Conservation (phyloP, 2,113 vertebrate genomes). For the Lophotis ruficrista region DNA sequence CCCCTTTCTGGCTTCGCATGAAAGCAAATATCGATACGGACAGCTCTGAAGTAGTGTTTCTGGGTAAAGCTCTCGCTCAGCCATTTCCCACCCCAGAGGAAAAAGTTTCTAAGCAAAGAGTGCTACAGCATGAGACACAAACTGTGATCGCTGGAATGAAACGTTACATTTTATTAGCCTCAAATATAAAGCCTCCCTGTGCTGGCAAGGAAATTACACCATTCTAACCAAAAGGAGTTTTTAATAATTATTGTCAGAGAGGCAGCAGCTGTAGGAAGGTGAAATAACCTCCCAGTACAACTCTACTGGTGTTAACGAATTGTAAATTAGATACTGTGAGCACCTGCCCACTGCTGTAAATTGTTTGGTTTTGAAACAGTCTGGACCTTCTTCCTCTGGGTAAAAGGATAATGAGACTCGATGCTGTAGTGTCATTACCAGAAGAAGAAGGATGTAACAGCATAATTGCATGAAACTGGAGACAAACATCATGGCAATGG, state of each 20-base stretch:
- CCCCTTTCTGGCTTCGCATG: neutral
- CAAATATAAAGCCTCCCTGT: constrained; percentile 19
- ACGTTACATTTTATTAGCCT: constrained; percentile 53
- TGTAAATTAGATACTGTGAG: constrained; percentile 16
- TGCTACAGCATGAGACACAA: constrained; percentile 47
- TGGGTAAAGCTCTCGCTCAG: neutral
- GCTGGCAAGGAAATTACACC: neutral
- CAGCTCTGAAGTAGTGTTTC: neutral
- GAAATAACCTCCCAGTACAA: constrained; percentile 2
- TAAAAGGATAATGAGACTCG: neutral
- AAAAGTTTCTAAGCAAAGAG: constrained; percentile 30
- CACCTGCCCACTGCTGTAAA: neutral
- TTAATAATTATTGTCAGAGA: constrained; percentile 28
- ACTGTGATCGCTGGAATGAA: constrained; percentile 40
- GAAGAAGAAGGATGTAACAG: neutral
- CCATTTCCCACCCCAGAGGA: constrained; percentile 30
- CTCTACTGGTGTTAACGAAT: neutral
- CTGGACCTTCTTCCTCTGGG: neutral
- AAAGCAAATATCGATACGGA: neutral
- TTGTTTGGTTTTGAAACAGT: neutral
- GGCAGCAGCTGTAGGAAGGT: neutral
- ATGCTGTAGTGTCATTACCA: neutral
- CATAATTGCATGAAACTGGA: neutral
- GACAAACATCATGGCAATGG: neutral
- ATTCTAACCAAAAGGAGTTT: neutral